Base-by-base conservation (phyloP, 2,888 invertebrate genomes). In the Hyppa rectilinea region DNA sequence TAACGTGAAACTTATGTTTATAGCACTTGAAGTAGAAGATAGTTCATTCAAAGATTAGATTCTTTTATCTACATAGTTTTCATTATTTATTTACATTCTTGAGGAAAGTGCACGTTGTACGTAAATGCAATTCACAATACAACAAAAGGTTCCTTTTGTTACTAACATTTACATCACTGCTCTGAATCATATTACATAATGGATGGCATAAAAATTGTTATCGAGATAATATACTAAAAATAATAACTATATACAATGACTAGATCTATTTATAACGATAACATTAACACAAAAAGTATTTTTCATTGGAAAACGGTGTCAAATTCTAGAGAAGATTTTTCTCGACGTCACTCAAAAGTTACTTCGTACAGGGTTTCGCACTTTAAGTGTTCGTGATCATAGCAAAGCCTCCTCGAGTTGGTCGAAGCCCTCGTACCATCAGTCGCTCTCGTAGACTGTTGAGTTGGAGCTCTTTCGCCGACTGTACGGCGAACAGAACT, bases 361-460 rank as follows among this genome's bases (percentile, higher is more conserved):
- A 78, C 73, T 78, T 82, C 74, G 73, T 80, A 84, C 75, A 71
- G 61, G 74, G 69, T 75, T 78, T 81, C 45, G 75, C 87, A 87
- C 89, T 87, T 88, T 80, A 81, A 87, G 87, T 90, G 90, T 90
- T 77, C 81, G 74, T 79, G 73, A 86, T 93, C 88, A 95, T 66
- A 95, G 92, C 71, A 95, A 85, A 69, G 95, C 94, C 87, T 95
- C 95, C 90, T 95, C 94, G 85, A 95, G 90, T 89, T 92, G 92
- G 76, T 95, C 92, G 92, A 93, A 92, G 89, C 85, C 80, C 10
- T 89, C 92, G 87, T 91, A 92, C 92, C 93, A 94, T 96, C 96
- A 96, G 91, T 96, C 96, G 82, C 96, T 96, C 80, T 96, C 96
- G 89, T 94, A 96, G 75, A 96, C 92, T 0, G 95, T 96, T 2